A percentile compares a stretch with the other conserved stretches of the same genome.
These are phyloP conservation scores for Rapana venosa DNA, from an alignment of 2,888 invertebrate genomes.

Conservation along the genomic window DNA sequence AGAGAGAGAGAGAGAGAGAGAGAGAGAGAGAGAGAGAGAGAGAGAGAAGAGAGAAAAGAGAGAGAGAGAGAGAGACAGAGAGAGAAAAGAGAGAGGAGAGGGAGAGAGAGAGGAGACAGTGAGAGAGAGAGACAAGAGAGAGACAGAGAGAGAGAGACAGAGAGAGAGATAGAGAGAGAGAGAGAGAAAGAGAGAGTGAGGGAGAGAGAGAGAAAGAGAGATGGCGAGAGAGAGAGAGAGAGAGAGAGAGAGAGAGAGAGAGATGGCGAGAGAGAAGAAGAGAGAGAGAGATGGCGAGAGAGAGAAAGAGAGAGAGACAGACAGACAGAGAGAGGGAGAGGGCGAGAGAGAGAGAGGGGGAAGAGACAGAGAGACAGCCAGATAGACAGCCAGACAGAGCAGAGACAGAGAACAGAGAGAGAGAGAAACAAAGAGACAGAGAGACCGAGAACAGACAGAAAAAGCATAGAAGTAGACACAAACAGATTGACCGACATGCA, in stretches of 20 bases:
- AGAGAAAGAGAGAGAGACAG: not conserved
- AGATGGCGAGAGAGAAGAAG: not conserved
- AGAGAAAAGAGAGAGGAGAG: not conserved
- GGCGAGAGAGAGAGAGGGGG: not conserved
- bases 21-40: too few relatives aligned
- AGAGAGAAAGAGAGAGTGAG: not conserved
- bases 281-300: not conserved
- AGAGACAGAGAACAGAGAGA: not conserved
- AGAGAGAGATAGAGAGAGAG: too few relatives aligned
- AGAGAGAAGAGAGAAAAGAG: too few relatives aligned
- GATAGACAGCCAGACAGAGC: not conserved
- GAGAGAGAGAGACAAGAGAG: too few relatives aligned
- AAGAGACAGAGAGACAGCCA: constrained; percentile 5
- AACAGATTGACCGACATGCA: too few relatives aligned
- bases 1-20: too few relatives aligned
- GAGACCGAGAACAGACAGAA: too few relatives aligned
- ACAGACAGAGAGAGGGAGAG: not conserved
- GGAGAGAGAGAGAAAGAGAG: not conserved
- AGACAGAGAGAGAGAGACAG: too few relatives aligned
- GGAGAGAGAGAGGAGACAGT: too few relatives aligned
- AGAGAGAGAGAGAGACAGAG: too few relatives aligned
- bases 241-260: not conserved
- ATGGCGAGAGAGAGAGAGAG: not conserved
- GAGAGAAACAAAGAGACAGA: too few relatives aligned
- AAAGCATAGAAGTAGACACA: too few relatives aligned